phyloP scores from a whole-genome alignment of 2,888 invertebrate species.

The Polyploca ridens region DNA sequence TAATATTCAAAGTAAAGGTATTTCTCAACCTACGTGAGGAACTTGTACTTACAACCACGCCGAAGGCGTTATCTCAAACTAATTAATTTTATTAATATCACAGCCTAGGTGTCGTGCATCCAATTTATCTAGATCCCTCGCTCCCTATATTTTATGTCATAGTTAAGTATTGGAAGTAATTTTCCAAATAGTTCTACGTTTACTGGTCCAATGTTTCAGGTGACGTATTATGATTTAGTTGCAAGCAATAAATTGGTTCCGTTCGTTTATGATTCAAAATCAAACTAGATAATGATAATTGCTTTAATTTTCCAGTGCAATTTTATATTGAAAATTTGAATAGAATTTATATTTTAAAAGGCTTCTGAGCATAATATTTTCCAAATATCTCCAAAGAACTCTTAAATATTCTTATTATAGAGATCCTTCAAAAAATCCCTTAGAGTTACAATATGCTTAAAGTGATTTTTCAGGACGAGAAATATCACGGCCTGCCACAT shows the following conservation, averaged over 20 bases:
- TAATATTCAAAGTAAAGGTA: slow-evolving; percentile 4
- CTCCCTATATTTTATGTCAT: slow-evolving; percentile 11
- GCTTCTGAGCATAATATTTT: not conserved
- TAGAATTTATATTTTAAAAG: not conserved
- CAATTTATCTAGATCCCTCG: slow-evolving; percentile 38
- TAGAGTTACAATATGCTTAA: slow-evolving; percentile 39
- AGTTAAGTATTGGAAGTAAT: slow-evolving; percentile 18
- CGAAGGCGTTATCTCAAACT: slow-evolving; percentile 54
- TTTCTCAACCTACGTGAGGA: slow-evolving; percentile 7
- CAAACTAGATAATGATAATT: slow-evolving; percentile 16
- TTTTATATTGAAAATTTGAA: not conserved
- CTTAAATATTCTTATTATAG: not conserved
- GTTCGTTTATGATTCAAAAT: slow-evolving; percentile 45
- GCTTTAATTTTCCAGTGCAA: not conserved
- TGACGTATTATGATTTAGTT: slow-evolving; percentile 60
- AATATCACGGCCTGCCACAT: slow-evolving; percentile 56
- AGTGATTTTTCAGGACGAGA: slow-evolving; percentile 60
- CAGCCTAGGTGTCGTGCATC: slow-evolving; percentile 38
- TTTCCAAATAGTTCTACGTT: slow-evolving; percentile 29
- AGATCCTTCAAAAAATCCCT: not conserved
- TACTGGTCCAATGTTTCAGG: slow-evolving; percentile 50
- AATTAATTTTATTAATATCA: slow-evolving; percentile 66
- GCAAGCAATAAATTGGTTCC: slow-evolving; percentile 52
- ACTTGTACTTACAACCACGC: slow-evolving; percentile 16
- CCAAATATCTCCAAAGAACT: too few species aligned